These are phyloP conservation scores for Cantharis rustica DNA, from an alignment of 2,888 invertebrate genomes.

Conservation along the genomic window DNA sequence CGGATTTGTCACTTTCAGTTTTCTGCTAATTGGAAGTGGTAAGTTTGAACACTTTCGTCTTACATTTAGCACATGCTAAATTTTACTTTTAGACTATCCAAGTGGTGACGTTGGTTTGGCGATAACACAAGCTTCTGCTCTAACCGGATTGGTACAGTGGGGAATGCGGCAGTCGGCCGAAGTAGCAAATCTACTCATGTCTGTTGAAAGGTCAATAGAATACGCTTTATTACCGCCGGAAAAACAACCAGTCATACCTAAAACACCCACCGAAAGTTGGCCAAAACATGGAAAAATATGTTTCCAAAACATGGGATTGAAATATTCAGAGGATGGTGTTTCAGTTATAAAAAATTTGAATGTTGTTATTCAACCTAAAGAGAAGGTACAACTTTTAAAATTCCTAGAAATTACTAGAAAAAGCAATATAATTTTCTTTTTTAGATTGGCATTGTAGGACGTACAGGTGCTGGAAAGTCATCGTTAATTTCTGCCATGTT, in stretches of 20 bases:
- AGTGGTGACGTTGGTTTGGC: conserved; percentile 69
- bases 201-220: conserved; percentile 84
- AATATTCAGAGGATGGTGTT: conserved; percentile 66
- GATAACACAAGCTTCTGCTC: conserved; percentile 66
- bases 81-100: conserved; percentile 38
- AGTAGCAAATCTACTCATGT: conserved; percentile 75
- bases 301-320: conserved; percentile 67
- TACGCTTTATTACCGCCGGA: conserved; percentile 74
- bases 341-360: conserved; percentile 75
- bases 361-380: conserved; percentile 68
- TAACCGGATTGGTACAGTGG: conserved; percentile 72
- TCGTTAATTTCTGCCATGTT: conserved; percentile 68
- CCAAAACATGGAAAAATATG: conserved; percentile 68
- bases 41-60: conserved; percentile 29
- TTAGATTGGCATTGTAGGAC: conserved; percentile 80
- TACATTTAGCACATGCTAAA: not conserved
- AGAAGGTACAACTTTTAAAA: conserved; percentile 61
- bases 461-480: conserved; percentile 85
- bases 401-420: not conserved
- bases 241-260: conserved; percentile 57
- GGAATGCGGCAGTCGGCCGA: conserved; percentile 86
- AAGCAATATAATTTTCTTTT: not conserved
- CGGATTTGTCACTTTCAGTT: conserved; percentile 68
- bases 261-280: conserved; percentile 67
- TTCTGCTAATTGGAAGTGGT: conserved; percentile 58